Evolutionary conservation across 2,797 vertebrate species (phyloP), one percentile per base, ranked within the genome.

Genomic region (Phalloptychus januarius): DNA sequence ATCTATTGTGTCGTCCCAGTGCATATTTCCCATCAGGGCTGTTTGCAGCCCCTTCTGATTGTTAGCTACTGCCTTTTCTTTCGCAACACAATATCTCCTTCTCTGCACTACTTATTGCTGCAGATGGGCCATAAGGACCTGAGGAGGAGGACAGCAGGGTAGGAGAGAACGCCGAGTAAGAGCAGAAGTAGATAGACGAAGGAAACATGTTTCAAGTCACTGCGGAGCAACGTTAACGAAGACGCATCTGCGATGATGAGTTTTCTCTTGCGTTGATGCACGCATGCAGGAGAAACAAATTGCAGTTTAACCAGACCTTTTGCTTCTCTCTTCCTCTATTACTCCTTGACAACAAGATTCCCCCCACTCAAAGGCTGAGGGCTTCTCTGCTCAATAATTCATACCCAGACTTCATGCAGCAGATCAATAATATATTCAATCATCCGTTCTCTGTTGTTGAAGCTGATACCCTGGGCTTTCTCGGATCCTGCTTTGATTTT

Each of bases 11-110:
- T 71, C 79, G 80, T 87, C 86, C 73, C 36, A 83, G 85, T 91
- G 88, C 88, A 89, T 90, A 90, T 92, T 93, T 93, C 86, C 92
- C 90, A 92, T 94, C 93, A 94, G 85, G 73, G 86, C 86, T 93
- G 92, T 93, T 92, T 94, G 92, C 92, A 89, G 89, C 77, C 82
- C 92, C 94, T 93, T 95, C 94, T 93, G 91, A 92, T 93, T 91
- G 89, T 93, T 94, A 93, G 93, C 93, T 93, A 91, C 92, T 87
- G 69, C 91, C 91, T 92, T 94, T 93, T 94, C 15, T 28, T 91
- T 93, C 92, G 93, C 92, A 93, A 89, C 75, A 74, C 89, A 90
- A 88, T 79, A 91, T 91, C 90, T 90, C 73, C 79, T 89, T 84
- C 72, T 8, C 86, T 83, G 87, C 92, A 91, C 82, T 85, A 90